Base-by-base conservation (phyloP, 2,113 vertebrate genomes). In the Dromiciops gliroides region DNA sequence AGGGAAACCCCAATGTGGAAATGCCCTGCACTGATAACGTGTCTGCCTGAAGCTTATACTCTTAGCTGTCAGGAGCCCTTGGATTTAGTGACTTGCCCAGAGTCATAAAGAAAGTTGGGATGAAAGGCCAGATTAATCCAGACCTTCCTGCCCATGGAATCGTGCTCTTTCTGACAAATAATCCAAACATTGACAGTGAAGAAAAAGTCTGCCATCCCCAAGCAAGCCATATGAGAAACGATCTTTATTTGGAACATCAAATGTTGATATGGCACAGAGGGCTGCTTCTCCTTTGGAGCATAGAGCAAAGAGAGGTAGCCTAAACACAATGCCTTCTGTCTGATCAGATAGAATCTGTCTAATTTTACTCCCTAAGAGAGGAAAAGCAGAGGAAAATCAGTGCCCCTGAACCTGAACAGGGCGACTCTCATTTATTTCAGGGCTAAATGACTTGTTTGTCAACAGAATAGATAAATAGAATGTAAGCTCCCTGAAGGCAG, bases 151-250 rank as follows among this genome's bases (percentile, higher is more conserved):
- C 16, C 67, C 67, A 8, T 44, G 67, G 23, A 83, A 83, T 83
- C 67, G 23, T 8, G 19, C n/a, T 83, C 22, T 12, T 67, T 67
- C n/a, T 44, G 67, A 83, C 7, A 44, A 14, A 75, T 75, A 75
- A n/a, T 25, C 60, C 60, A 75, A 75, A 19, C 5, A n/a, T 75
- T 83, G 44, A 22, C 67, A 83, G 16, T 83, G 19, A 44, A 83
- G n/a, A 16, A 67, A 44, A 83, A n/a, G 67, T 2, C 67, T 22
- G 67, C n/a, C 37, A 83, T n/a, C 60, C 37, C 37, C 37, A 75
- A 14, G 60, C 37, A 94, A 94, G 92, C 89, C 51, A 91, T 67
- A 91, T 9, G 49, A 92, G 44, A 95, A 92, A 96, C 31, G 37
- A 28, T 22, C 6, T 92, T 51, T 50, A 89, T 75, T 91, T 51